Conservation (phyloP, 2,888 invertebrate species). For the Scotopteryx bipunctaria region DNA sequence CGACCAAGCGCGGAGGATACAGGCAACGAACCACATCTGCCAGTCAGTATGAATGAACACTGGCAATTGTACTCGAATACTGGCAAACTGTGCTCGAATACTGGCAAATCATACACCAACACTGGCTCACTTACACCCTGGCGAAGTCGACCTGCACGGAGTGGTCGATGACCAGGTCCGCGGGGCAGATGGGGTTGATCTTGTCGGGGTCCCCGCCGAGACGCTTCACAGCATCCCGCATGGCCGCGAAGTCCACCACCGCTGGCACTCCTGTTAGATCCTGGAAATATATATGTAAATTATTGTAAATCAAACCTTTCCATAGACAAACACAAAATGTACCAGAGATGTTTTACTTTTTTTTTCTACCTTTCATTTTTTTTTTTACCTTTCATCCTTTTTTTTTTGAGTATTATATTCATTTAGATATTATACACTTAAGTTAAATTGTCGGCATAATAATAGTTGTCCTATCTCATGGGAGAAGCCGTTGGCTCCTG, state of each 20-base stretch:
- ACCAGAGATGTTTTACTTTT: too few relatives aligned
- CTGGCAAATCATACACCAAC: not conserved
- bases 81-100: not conserved
- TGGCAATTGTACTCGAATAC: not conserved
- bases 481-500: too few relatives aligned
- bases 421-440: too few relatives aligned
- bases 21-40: too few relatives aligned
- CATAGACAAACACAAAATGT: too few relatives aligned
- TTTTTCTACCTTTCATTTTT: too few relatives aligned
- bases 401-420: too few relatives aligned
- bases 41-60: too few relatives aligned
- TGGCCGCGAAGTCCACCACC: constrained; percentile 99
- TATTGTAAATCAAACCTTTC: not conserved
- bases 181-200: constrained; percentile 98
- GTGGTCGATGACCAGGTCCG: constrained; percentile 99
- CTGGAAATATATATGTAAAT: constrained; percentile 64
- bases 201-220: constrained; percentile 95
- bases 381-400: too few relatives aligned
- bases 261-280: constrained; percentile 98
- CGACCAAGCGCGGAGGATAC: too few relatives aligned
- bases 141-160: constrained; percentile 98
- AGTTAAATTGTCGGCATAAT: too few relatives aligned
- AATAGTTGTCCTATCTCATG: too few relatives aligned
- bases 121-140: constrained; percentile 82
- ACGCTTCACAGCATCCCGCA: constrained; percentile 96